phyloP scores from a whole-genome alignment of 2,888 invertebrate species.

The Teleogryllus oceanicus region DNA sequence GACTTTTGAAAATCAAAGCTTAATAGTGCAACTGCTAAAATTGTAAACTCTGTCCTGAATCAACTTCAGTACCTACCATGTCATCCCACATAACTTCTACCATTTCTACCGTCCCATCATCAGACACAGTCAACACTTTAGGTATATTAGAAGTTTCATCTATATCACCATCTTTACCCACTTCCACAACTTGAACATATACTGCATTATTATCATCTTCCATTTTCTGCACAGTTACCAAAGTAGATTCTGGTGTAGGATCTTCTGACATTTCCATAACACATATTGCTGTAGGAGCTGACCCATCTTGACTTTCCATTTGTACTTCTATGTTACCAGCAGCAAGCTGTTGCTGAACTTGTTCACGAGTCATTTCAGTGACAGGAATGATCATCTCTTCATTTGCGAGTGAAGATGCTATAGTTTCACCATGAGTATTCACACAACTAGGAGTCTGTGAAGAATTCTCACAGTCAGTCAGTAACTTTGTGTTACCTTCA shows the following conservation, averaged over 20 bases:
- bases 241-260: conserved; percentile 30
- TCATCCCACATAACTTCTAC: conserved; percentile 41
- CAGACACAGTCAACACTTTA: conserved; percentile 45
- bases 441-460: neutral
- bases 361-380: conserved; percentile 27
- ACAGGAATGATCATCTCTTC: conserved; percentile 34
- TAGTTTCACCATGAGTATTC: neutral
- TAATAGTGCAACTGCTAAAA: neutral
- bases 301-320: conserved; percentile 18
- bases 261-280: conserved; percentile 32
- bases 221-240: conserved; percentile 31
- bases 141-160: conserved; percentile 32
- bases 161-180: conserved; percentile 35
- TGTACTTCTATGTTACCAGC: conserved; percentile 24
- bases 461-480: neutral
- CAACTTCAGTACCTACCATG: conserved; percentile 26
- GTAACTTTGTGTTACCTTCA: neutral
- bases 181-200: conserved; percentile 40
- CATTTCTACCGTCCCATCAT: conserved; percentile 47
- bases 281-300: conserved; percentile 30
- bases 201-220: conserved; percentile 37
- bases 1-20: no score
- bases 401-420: neutral
- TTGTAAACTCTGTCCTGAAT: conserved; percentile 12
- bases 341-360: conserved; percentile 18